Base-by-base conservation (phyloP, 1,140 invertebrate genomes). In the Drosophila sechellia region DNA sequence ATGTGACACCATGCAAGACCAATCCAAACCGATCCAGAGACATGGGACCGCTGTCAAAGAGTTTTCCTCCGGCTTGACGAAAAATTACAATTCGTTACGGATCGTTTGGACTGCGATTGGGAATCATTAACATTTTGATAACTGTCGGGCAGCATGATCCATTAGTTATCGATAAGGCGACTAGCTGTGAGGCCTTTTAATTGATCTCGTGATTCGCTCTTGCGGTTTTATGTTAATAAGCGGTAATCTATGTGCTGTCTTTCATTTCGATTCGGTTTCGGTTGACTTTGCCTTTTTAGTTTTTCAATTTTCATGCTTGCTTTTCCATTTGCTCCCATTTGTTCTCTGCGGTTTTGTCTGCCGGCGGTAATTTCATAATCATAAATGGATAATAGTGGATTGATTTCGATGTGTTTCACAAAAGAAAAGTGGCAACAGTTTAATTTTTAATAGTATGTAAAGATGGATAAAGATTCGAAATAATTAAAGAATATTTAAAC, bases 1-100 rank as follows among this genome's bases (percentile, higher is more conserved):
- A 87, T 87, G 84, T 87, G 84, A 89, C 84, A 87, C 77, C 83
- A 54, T 61, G 40, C 64, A 56, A 69, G 37, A 65, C 77, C 56
- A 61, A 37, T 43, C 60, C 34, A 37, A 66, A 50, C 64, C 35
- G 22, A 34, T 22, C 17, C 34, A 46, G 10, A 69, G 61, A 55
- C 22, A 42, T 34, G 43, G 22, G 52, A 57, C 50, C 68, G 35
- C 58, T 64, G 77, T 72, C 52, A 81, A 74, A 81, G 79, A 81
- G 79, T 81, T 75, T 50, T 52, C 75, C 55, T 54, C 49, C 49
- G 43, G 50, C 77, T 63, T 86, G 83, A 87, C 83, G 81, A 87
- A 87, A 75, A 49, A 63, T 80, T 77, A 70, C 77, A 77, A 78
- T 74, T 53, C 60, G 56, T 52, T 57, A 72, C 50, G 65, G 46